phyloP scores from a whole-genome alignment of 2,888 invertebrate species.

The Sipha maydis region DNA sequence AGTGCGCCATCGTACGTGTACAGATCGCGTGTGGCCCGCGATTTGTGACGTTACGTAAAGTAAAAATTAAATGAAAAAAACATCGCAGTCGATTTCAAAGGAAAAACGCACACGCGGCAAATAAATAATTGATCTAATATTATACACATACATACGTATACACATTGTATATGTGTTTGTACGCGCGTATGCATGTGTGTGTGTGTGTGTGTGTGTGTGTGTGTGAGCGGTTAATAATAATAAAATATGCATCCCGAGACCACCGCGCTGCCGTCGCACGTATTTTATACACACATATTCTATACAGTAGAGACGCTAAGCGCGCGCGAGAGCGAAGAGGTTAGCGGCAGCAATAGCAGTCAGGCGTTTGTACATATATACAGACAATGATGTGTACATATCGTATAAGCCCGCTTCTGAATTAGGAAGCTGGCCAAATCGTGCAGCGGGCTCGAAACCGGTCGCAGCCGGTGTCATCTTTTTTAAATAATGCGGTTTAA shows the following conservation, averaged over 20 bases:
- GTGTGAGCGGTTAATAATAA: not conserved
- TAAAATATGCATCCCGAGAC: constrained; percentile 4
- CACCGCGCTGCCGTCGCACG: not conserved
- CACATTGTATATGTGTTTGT: too few species aligned
- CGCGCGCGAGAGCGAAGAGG: not conserved
- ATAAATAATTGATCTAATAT: constrained; percentile 34
- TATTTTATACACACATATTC: not conserved
- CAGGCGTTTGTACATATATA: not conserved
- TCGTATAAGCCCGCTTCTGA: constrained; percentile 39
- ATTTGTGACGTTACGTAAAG: not conserved
- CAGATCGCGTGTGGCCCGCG: constrained; percentile 1
- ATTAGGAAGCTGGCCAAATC: constrained; percentile 60
- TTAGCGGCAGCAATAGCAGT: not conserved
- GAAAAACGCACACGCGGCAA: constrained; percentile 3
- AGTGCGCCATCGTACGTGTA: too few species aligned
- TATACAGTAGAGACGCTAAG: not conserved
- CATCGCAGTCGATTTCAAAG: not conserved
- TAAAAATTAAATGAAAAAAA: not conserved
- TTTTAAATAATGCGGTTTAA: constrained; percentile 12
- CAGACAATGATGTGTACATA: not conserved
- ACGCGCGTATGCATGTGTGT: too few species aligned
- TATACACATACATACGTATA: too few species aligned
- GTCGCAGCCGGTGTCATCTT: constrained; percentile 56
- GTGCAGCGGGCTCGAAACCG: constrained; percentile 49
- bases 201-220: not conserved